phyloP scores from a whole-genome alignment of 2,888 invertebrate species.

The Cephus spinipes region DNA sequence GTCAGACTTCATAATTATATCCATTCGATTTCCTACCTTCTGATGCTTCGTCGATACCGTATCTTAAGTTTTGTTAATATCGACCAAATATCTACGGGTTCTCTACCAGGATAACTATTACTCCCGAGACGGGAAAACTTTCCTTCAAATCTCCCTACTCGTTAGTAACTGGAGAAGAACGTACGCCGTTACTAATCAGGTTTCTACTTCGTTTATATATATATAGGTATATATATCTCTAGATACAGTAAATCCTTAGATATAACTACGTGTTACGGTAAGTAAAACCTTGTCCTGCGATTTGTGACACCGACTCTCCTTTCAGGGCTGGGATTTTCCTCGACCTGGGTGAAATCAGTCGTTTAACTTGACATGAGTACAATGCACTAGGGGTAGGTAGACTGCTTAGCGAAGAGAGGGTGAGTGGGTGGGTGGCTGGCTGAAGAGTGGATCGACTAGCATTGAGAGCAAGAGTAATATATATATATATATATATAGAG shows the following conservation, averaged over 20 bases:
- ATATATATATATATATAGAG: not conserved
- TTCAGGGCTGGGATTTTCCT: conserved; percentile 18
- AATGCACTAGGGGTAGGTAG: not conserved
- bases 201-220: too few relatives aligned
- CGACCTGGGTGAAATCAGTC: conserved; percentile 28
- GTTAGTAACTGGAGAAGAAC: not conserved
- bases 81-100: not conserved
- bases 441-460: not conserved
- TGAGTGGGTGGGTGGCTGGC: not conserved
- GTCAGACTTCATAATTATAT: not conserved
- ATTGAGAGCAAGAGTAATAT: not conserved
- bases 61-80: not conserved
- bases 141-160: not conserved
- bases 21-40: not conserved
- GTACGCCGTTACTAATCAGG: not conserved
- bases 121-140: not conserved
- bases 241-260: not conserved
- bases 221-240: not conserved
- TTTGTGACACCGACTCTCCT: not conserved
- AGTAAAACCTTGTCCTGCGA: not conserved
- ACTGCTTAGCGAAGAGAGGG: conserved; percentile 6
- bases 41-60: not conserved
- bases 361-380: conserved; percentile 30
- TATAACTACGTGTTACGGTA: not conserved
- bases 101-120: not conserved